Percentiles rank a stretch among this genome's conserved stretches.
These are phyloP conservation scores for Percopsis transmontana DNA, from an alignment of 2,113 vertebrate genomes.

Conservation along the genomic window DNA sequence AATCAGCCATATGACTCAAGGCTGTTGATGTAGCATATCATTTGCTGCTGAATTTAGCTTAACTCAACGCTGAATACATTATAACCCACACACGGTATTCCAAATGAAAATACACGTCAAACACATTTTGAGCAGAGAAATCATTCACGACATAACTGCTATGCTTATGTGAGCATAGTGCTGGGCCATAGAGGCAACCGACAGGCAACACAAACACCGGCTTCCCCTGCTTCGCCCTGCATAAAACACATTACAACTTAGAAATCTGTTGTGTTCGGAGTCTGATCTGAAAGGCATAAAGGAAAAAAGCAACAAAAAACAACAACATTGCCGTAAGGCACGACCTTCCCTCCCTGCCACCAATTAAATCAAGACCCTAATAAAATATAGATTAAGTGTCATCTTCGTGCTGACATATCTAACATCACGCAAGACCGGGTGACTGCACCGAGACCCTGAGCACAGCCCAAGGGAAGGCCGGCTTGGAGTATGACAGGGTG, in stretches of 20 bases:
- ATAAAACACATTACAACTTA: conserved; percentile 27
- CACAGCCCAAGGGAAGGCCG: conserved; percentile 44
- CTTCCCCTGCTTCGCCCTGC: conserved; percentile 24
- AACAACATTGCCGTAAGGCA: conserved; percentile 54
- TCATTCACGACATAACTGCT: neutral
- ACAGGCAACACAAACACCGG: neutral
- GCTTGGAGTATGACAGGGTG: conserved; percentile 48
- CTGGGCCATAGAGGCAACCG: no score
- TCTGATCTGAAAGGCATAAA: conserved; percentile 38
- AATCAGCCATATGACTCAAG: conserved; percentile 15
- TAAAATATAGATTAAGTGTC: conserved; percentile 80
- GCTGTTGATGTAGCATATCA: conserved; percentile 23
- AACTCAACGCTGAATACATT: conserved; percentile 50
- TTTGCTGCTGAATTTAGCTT: conserved; percentile 30
- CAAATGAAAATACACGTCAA: conserved; percentile 59
- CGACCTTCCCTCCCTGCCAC: conserved; percentile 70
- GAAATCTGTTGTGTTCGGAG: conserved; percentile 36
- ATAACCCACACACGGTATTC: conserved; percentile 35
- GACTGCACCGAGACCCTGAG: conserved; percentile 31
- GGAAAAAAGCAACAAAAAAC: conserved; percentile 21
- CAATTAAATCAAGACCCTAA: conserved; percentile 76
- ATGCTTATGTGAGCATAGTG: neutral
- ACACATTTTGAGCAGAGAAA: conserved; percentile 46
- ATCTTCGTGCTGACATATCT: conserved; percentile 65
- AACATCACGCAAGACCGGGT: conserved; percentile 51